phyloP scores from a whole-genome alignment of 2,113 vertebrate species.

The Anoplopoma fimbria region DNA sequence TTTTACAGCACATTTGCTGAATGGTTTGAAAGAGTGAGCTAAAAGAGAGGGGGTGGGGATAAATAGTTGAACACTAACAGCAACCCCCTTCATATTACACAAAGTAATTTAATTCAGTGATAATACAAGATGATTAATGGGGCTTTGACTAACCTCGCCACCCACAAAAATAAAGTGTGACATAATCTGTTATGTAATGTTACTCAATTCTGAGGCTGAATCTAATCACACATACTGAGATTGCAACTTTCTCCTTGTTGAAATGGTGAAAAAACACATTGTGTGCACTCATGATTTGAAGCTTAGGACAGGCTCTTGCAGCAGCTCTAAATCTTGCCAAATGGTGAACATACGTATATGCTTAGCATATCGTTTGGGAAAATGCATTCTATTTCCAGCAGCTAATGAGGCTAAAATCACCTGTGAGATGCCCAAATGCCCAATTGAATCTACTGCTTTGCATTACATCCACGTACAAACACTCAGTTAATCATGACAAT shows the following conservation, averaged over 20 bases:
- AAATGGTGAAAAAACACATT: not conserved
- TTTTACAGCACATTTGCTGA: not conserved
- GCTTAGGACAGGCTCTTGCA: too few species aligned
- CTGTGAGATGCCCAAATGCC: constrained; percentile 17
- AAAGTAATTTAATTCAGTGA: constrained; percentile 8
- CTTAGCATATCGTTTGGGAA: not conserved
- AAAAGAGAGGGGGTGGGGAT: not conserved
- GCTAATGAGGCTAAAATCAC: constrained; percentile 30
- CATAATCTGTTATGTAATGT: not conserved
- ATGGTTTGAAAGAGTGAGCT: not conserved
- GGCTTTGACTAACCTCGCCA: constrained; percentile 7
- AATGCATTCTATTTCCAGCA: constrained; percentile 24
- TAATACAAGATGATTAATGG: constrained; percentile 12
- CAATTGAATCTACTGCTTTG: not conserved
- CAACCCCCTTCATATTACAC: not conserved
- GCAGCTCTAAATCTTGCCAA: constrained; percentile 1
- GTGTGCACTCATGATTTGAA: not conserved
- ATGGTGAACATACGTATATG: constrained; percentile 7
- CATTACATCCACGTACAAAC: not conserved
- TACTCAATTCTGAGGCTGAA: not conserved
- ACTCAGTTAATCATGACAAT: not conserved
- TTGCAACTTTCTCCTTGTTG: not conserved
- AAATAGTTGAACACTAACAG: not conserved
- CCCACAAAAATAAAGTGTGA: not conserved
- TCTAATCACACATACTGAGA: not conserved